Base-by-base conservation (phyloP, 2,888 invertebrate genomes). In the Oscheius sp. region DNA sequence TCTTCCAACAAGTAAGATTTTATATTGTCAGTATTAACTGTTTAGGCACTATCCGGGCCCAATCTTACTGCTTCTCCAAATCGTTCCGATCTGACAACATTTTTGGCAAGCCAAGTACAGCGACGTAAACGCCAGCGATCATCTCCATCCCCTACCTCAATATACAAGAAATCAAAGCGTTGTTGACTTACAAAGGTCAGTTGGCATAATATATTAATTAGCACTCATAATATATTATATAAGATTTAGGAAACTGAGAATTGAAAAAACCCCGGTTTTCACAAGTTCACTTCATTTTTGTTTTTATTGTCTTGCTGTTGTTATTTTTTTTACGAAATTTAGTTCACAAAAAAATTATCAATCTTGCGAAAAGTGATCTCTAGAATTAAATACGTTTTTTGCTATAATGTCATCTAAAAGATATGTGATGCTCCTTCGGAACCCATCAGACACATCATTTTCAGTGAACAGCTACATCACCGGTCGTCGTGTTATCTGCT, bases 121-220 rank as follows among this genome's bases (percentile, higher is more conserved):
- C 72, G 80, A 2, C 79, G 83, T 26, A 83, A 83, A 54, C 75
- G 83, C 8, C 71, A 70, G 22, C 80, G 83, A 24, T 80, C 81
- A 1, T 81, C 82, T 1, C 64, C 69, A 9, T 65, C 72, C 8
- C 74, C 80, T 14, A 66, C 56, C 5, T 66, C 71, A n/a, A 68
- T 75, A 9, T 47, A 68, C 47, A 81, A 81, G 57, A 74, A 76
- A 28, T 59, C 44, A 6, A 59, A 59, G 24, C 59, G 59, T 14
- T 59, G 41, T 17, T 59, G n/a, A 54, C 20, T 17, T 22, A 12
- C 12, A 5, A 33, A n/a, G 47, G 17, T 22, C 20, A 9, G 8
- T 45, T 17, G 24, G 20, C 24, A n/a, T 4, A 4, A 47, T 47
- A 3, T 47, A 17, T 20, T 36, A 36, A 14, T 36, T 36, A 36